Evolutionary conservation across 2,888 invertebrate genomes (phyloP), one percentile per base, ranked within the genome.

Genomic region (Cryptus armator): DNA sequence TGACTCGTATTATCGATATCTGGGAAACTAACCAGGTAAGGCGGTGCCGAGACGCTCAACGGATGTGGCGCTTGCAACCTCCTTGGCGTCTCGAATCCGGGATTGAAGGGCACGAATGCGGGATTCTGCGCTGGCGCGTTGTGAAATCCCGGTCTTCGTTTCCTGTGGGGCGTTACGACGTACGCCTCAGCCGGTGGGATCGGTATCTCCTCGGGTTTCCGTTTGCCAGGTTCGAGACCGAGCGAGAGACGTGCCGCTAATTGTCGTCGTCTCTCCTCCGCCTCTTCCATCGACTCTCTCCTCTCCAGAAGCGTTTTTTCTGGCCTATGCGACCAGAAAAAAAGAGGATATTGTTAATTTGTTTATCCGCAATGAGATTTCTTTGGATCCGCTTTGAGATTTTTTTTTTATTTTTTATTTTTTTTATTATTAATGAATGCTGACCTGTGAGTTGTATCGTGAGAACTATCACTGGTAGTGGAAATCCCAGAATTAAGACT

Each of bases 51-150:
- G 72, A 96, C 94, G 89, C 97, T 96, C 53, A 96, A 93, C 0
- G 96, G 96, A 93, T 96, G 96, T 92, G 95, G 96, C 19, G 96
- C 95, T 46, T 95, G 96, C 81, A 96, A 94, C 68, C 95, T 87
- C 94, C 62, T 96, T 94, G 87, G 92, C 83, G 94, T 92, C 86
- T 94, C 91, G 92, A 94, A 93, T 86, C 94, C 90, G 85, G 94
- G 90, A 93, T 94, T 91, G 92, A 97, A 97, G 83, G 97, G 97
- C 87, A 97, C 97, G 91, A 98, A 98, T 53, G 98, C 97, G 85
- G 97, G 97, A 94, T 98, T 97, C 92, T 98, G 97, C 86, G 97
- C 97, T 24, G 98, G 97, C 48, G 97, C 97, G 91, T 97, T 97
- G 93, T 97, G 97, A 91, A 98, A 98, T 72, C 98, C 98, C 0